These are phyloP conservation scores for Menidia menidia DNA, from an alignment of 2,797 vertebrate species.

Conservation along the genomic window DNA sequence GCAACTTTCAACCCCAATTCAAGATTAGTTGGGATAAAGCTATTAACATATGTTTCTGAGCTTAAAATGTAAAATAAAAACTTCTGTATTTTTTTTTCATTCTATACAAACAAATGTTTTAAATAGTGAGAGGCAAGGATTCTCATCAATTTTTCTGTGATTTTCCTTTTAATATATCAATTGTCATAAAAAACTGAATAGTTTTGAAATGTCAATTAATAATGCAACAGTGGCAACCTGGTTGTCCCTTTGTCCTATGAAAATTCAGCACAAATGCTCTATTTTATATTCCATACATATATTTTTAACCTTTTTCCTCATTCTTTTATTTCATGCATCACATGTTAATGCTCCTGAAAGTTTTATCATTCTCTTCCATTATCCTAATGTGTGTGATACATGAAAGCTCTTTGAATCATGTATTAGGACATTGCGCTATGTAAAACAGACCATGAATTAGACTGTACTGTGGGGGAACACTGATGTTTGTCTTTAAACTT, in stretches of 20 bases:
- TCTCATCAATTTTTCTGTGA: neutral
- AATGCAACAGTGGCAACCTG: slow-evolving; percentile 60
- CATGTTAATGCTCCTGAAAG: slow-evolving; percentile 85
- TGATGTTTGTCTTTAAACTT: slow-evolving; percentile 59
- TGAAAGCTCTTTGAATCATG: slow-evolving; percentile 82
- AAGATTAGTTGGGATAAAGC: neutral
- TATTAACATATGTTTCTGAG: neutral
- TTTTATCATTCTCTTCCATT: slow-evolving; percentile 82
- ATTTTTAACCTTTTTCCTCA: slow-evolving; percentile 64
- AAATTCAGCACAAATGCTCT: slow-evolving; percentile 63
- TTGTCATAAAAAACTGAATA: slow-evolving; percentile 40
- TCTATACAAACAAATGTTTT: neutral
- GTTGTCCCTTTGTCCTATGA: slow-evolving; percentile 66
- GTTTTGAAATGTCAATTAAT: slow-evolving; percentile 75
- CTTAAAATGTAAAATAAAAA: neutral
- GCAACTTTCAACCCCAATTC: neutral
- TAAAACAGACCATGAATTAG: slow-evolving; percentile 76
- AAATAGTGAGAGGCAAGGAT: neutral
- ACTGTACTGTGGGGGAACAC: slow-evolving; percentile 64
- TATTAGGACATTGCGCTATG: slow-evolving; percentile 81
- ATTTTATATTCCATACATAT: slow-evolving; percentile 56
- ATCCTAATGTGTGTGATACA: slow-evolving; percentile 81
- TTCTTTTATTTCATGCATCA: slow-evolving; percentile 83
- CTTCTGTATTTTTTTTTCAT: neutral
- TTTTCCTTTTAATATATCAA: no score